Conservation (phyloP, 2,888 invertebrate genomes). For the Microplitis deprimator region DNA sequence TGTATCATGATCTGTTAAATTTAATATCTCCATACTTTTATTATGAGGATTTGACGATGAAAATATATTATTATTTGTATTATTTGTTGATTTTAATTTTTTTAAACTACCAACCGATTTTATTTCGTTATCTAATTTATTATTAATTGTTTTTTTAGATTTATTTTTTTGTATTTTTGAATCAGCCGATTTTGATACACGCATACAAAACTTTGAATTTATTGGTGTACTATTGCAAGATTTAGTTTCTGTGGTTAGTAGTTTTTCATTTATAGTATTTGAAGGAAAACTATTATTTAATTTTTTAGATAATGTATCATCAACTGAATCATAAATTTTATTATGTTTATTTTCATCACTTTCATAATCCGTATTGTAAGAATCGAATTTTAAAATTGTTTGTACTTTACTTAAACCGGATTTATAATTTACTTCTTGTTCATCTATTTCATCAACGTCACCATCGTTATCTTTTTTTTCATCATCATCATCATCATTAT, state of each 20-base stretch:
- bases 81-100: slow-evolving; percentile 30
- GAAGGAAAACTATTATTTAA: not conserved
- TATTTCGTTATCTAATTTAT: not conserved
- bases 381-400: not conserved
- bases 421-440: slow-evolving; percentile 35
- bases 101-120: not conserved
- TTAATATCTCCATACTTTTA: slow-evolving; percentile 7
- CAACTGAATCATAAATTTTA: not conserved
- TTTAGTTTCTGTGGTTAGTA: not conserved
- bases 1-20: slow-evolving; percentile 47
- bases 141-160: not conserved
- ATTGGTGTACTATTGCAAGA: not conserved
- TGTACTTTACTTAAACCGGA: not conserved
- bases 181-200: not conserved
- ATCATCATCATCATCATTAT: slow-evolving; percentile 29
- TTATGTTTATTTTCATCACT: not conserved
- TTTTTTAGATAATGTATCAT: no score
- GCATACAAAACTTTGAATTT: not conserved
- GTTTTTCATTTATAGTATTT: slow-evolving; percentile 3
- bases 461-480: slow-evolving; percentile 35
- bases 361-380: not conserved
- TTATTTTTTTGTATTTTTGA: slow-evolving; percentile 8
- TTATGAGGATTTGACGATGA: slow-evolving; percentile 14
- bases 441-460: slow-evolving; percentile 24
- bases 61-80: slow-evolving; percentile 5